Evolutionary conservation across 30 jellyfish, hydroid and myxozoan genomes (phyloP), one percentile per base, ranked within the genome.

Genomic region (Cassiopea andromeda): DNA sequence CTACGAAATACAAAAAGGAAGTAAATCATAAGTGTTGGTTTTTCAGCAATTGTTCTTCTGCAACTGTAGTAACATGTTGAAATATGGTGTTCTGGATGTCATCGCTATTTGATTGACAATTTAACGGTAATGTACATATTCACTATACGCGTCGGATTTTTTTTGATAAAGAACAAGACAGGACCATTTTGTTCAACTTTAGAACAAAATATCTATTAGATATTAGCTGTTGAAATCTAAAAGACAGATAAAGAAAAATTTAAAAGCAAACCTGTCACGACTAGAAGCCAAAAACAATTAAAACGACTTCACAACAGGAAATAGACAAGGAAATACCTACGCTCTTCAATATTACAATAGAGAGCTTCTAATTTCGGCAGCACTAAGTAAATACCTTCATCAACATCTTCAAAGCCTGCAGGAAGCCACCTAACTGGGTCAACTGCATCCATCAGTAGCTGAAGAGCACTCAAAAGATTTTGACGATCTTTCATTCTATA

Each of bases 381-480:
- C 12, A 54, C 64, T 54, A 64, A 64, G 43, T 64, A 64, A 16
- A 12, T 44, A 80, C 92, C 92, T 83, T 70, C 77, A 48, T 83
- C 92, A 6, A 48, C 48, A 19, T 48, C 46, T 59, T 85, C 93
- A 66, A 85, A 85, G 81, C 74, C 93, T 9, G 46, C 69, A 17
- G 93, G 93, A 0, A 85, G 73, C 93, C 93, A 85, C 73, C 64
- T 75, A 15, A 18, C 12, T 12, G 93, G 93, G 50, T 85, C 93
- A 19, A 85, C 44, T 1, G 93, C 72, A 60, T 85, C 93, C 7
- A 75, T 76, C 48, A 85, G 46, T 8, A 43, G 38, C 9, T 83
- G 13, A 73, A 85, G 72, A 1, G 87, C 93, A 1, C 47, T 75
- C 48, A 85, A 19, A 1, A 85, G 77, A 60, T 85, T 48, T 12